Evolutionary conservation across 2,113 vertebrate genomes (phyloP).

Genomic region (Tragelaphus imberbis): DNA sequence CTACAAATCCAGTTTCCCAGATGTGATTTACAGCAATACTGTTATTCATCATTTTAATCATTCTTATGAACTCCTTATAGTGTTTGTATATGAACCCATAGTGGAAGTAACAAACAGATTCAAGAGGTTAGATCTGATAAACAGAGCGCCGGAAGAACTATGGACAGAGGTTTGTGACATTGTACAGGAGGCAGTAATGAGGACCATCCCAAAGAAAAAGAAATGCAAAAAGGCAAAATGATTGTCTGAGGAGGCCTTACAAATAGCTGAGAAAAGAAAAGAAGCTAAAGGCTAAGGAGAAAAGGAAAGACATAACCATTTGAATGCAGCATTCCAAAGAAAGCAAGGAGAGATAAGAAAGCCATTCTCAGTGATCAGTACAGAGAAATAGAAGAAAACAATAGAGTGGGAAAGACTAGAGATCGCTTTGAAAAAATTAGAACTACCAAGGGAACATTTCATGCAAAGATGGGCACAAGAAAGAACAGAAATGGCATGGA

Average conservation of each 20-base stretch:
- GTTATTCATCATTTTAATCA: not conserved
- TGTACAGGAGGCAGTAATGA: not conserved
- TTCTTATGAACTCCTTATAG: not conserved
- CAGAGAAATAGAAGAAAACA: not conserved
- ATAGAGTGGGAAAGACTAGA: not conserved
- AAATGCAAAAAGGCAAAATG: not conserved
- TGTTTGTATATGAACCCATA: not conserved
- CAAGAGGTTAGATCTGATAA: not conserved
- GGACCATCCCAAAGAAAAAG: not conserved
- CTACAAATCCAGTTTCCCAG: not conserved
- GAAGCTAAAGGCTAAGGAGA: not conserved
- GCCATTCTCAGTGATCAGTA: not conserved
- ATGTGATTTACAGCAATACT: not conserved
- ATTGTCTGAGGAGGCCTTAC: not conserved
- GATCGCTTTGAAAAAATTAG: not conserved
- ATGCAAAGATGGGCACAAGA: not conserved
- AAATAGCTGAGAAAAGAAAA: not conserved
- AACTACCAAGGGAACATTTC: not conserved
- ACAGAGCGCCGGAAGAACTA: not conserved
- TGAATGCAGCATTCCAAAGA: not conserved
- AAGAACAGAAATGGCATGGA: not conserved
- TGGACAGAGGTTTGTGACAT: not conserved
- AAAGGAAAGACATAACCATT: not conserved
- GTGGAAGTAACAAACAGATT: not conserved
- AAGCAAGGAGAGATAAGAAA: not conserved